A percentile compares a stretch with the other conserved stretches of the same genome.
Conservation (phyloP, 2,888 invertebrate genomes). For the Eristalis tenax region DNA sequence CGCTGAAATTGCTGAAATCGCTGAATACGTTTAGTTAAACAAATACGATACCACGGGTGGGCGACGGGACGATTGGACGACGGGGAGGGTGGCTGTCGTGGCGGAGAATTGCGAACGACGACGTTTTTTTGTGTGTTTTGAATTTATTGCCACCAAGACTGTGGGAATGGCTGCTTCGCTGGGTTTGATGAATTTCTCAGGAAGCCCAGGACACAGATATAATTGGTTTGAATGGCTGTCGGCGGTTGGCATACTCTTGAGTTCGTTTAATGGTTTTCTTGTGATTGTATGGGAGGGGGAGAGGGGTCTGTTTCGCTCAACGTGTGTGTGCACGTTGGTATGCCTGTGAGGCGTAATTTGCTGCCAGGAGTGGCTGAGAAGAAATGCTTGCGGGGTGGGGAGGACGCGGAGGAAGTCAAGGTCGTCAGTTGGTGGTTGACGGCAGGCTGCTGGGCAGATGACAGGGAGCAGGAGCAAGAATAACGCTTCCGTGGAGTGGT, state of each 20-base stretch:
- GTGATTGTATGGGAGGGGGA: neutral
- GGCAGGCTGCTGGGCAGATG: neutral
- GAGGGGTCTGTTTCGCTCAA: neutral
- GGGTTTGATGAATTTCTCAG: constrained; percentile 19
- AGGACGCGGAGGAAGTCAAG: neutral
- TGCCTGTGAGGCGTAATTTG: neutral
- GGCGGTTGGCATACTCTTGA: neutral
- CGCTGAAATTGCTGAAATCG: constrained; percentile 37
- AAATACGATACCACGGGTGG: constrained; percentile 16
- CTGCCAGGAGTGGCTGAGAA: too few relatives aligned
- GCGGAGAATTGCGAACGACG: neutral
- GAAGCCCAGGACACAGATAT: constrained; percentile 3
- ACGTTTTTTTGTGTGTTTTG: neutral
- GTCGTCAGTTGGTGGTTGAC: neutral
- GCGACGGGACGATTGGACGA: neutral
- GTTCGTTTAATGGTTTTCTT: neutral
- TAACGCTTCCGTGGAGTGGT: too few relatives aligned
- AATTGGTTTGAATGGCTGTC: neutral
- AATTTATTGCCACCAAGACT: constrained; percentile 11
- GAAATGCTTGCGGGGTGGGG: neutral
- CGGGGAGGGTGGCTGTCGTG: neutral
- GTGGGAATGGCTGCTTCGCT: constrained; percentile 1
- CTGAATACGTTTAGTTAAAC: constrained; percentile 32
- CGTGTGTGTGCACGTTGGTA: neutral
- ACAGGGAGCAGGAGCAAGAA: too few relatives aligned